Percentiles rank a stretch among this genome's conserved stretches.
Conservation (phyloP, 2,888 invertebrate genomes). For the Parelbella ahira region DNA sequence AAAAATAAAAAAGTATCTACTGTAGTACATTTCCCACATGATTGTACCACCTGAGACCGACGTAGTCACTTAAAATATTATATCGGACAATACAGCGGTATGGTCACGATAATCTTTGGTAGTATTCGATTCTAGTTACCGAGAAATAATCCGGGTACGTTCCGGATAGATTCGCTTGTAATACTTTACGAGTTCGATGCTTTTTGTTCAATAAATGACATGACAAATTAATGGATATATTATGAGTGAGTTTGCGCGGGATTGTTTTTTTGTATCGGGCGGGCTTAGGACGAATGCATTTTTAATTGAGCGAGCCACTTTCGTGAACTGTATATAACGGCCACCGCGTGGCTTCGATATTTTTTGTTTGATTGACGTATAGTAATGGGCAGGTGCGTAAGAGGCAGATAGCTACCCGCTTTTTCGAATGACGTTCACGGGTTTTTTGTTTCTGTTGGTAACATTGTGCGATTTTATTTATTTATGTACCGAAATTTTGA, state of each 20-base stretch:
- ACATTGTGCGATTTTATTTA: too few species aligned
- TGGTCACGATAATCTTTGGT: constrained; percentile 64
- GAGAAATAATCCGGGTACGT: constrained; percentile 50
- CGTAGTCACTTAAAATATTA: constrained; percentile 67
- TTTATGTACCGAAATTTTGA: too few species aligned
- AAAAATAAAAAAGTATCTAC: constrained; percentile 14
- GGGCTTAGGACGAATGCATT: constrained; percentile 79
- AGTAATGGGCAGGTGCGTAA: constrained; percentile 78
- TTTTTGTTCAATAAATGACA: constrained; percentile 74
- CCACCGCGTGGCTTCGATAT: constrained; percentile 71
- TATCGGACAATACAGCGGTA: constrained; percentile 61
- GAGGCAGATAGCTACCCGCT: constrained; percentile 73
- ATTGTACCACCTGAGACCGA: constrained; percentile 43
- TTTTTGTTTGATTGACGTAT: constrained; percentile 79
- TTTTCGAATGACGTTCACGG: constrained; percentile 60
- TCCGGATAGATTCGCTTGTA: constrained; percentile 49
- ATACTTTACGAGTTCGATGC: constrained; percentile 53
- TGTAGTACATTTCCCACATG: constrained; percentile 44
- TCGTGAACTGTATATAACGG: constrained; percentile 77
- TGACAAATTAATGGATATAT: constrained; percentile 81
- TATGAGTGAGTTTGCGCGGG: constrained; percentile 68
- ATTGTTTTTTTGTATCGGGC: constrained; percentile 61
- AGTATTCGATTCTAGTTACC: constrained; percentile 66
- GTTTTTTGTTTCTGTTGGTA: constrained; percentile 58
- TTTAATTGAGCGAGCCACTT: constrained; percentile 80